Evolutionary conservation across 30 jellyfish, hydroid and myxozoan species (phyloP), one percentile per base, ranked within the genome.

Genomic region (Calvadosia cruxmelitensis): DNA sequence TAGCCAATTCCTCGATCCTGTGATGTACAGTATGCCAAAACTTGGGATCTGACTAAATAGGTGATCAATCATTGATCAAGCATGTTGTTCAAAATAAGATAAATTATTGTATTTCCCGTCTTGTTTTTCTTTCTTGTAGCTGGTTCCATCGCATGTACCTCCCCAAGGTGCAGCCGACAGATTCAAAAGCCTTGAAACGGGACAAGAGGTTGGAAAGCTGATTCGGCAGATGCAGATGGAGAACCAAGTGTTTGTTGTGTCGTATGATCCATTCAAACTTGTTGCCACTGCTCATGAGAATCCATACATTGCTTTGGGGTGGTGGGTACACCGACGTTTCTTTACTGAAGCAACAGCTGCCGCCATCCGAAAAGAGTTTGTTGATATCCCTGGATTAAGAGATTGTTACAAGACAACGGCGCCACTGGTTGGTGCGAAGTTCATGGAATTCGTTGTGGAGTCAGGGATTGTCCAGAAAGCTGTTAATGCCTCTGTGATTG

Each of bases 401-500:
- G 72, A 76, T 3, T 86, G 96, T 69, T 86, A 79, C 61, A 26
- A 51, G 34, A 68, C 35, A 0, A 75, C 85, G 31, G 92, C 91
- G 34, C 86, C 93, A 26, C 63, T 42, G 20, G 57, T 64, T 26
- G 86, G 87, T 15, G 16, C 69, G 3, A 34, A 52, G 33, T 86
- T 86, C 53, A 49, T 78, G 23, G 78, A 86, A 34, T 86, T 62
- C 51, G 79, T 86, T 24, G 31, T 78, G 23, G 84, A 88, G 36
- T 68, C 92, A 15, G 96, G 96, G 33, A 66, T 78, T 33, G 79
- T 86, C 29, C 48, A 77, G 23, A 86, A 86, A 63, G 63, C 96
- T 3, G 91, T 86, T 24, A 86, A 79, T 50, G 78, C 85, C 74
- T 78, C 96, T 5, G 27, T 86, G 3, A 35, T 86, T 53, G 96